These are phyloP conservation scores for Stomatorhinus walkeri DNA, from an alignment of 2,797 vertebrate species.

Conservation along the genomic window DNA sequence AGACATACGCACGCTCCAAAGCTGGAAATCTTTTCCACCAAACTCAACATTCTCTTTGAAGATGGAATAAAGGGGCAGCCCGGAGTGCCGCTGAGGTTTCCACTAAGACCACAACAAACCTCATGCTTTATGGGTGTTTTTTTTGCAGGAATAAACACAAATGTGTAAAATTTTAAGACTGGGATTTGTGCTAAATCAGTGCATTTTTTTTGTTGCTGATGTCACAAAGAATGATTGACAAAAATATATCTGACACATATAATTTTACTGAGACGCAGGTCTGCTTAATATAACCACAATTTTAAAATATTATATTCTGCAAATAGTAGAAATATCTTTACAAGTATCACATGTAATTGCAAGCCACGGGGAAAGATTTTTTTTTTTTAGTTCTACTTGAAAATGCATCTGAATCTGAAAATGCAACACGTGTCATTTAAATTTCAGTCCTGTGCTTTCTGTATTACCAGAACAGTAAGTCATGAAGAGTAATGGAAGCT, in stretches of 20 bases:
- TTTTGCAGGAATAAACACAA: background rate
- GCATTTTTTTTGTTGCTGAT: background rate
- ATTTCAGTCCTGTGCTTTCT: background rate
- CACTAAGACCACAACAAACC: background rate
- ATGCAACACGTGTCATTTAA: background rate
- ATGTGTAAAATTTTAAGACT: background rate
- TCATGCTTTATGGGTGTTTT: background rate
- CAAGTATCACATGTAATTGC: background rate
- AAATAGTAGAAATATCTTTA: background rate
- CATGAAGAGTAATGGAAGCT: background rate
- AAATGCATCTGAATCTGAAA: no score
- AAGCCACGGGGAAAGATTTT: background rate
- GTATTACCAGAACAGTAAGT: background rate
- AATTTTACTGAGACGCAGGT: background rate
- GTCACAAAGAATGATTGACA: background rate
- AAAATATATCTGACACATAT: background rate
- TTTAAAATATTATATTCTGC: background rate
- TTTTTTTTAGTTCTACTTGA: background rate
- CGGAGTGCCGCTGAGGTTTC: background rate
- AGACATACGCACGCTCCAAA: background rate
- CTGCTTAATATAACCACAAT: background rate
- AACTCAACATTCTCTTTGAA: conserved; percentile 7
- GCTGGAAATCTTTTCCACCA: background rate
- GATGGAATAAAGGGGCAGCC: background rate
- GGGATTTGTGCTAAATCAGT: background rate